Evolutionary conservation across 2,113 vertebrate species (phyloP).

Genomic region (Petrocephalus zakoni): DNA sequence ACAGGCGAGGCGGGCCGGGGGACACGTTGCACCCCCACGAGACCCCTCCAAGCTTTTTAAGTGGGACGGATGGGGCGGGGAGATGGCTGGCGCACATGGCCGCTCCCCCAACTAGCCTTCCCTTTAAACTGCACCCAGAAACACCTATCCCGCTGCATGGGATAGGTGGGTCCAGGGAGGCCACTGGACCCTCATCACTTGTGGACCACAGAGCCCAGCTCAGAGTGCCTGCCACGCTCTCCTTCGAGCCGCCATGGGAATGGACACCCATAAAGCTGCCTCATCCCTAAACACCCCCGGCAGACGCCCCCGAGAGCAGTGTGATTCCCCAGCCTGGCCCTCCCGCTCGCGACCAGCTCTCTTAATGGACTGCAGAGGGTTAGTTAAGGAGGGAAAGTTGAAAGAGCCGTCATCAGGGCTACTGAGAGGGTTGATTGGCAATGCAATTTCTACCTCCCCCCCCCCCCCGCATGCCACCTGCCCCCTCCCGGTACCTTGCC

Average conservation of each 20-base stretch:
- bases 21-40: conserved; percentile 31
- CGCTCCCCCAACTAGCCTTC: neutral
- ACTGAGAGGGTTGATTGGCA: conserved; percentile 67
- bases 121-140: neutral
- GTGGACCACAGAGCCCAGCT: neutral
- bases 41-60: conserved; percentile 29
- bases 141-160: conserved; percentile 30
- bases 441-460: conserved; percentile 60
- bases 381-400: conserved; percentile 62
- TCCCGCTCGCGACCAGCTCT: conserved; percentile 44
- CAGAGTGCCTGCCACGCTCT: conserved; percentile 5
- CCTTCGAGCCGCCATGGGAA: neutral
- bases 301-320: conserved; percentile 43
- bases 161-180: conserved; percentile 17
- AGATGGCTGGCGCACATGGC: neutral
- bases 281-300: conserved; percentile 11
- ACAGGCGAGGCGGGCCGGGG: conserved; percentile 48
- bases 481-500: conserved; percentile 17
- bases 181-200: neutral
- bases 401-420: conserved; percentile 57
- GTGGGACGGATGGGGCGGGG: neutral
- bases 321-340: conserved; percentile 56
- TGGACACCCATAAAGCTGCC: conserved; percentile 14
- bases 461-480: conserved; percentile 25
- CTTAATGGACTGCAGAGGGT: conserved; percentile 60